Evolutionary conservation across 2,888 invertebrate species (phyloP), one percentile per base, ranked within the genome.

Genomic region (Trachelus iudaicus): DNA sequence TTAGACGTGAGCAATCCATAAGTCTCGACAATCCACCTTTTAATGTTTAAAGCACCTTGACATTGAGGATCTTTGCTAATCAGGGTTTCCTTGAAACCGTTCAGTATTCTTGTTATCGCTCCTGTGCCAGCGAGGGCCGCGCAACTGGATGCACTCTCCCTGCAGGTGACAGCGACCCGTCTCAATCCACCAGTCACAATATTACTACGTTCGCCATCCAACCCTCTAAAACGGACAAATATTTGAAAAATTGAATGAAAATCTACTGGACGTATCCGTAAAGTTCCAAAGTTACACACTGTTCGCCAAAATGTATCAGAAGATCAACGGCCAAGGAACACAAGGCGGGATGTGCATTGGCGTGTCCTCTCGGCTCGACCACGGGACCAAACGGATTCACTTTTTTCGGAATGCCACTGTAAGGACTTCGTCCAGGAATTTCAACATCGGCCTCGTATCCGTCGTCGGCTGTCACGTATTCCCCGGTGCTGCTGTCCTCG

Each of bases 401-500:
- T 69, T 75, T 73, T 15, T 85, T 88, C 1, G 85, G 79, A 12
- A 81, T 80, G 80, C 77, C 84, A 37, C 80, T 86, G 31, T 82
- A 86, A 11, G 85, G 84, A 84, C 82, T 89, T 82, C 86, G 88
- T 76, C 86, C 90, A 34, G 89, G 91, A 37, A 94, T 87, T 88
- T 95, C 95, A 13, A 94, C 92, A 84, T 95, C 95, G 9, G 94
- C 95, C 91, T 95, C 95, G 83, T 95, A 95, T 0, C 95, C 95
- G 85, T 94, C 94, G 84, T 94, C 94, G 3, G 93, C 93, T 68
- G 92, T 92, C 13, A 92, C 87, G 75, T 92, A 92, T 79, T 91
- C 91, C 0, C 89, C 91, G 2, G 87, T 85, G 71, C 91, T 91
- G 69, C 91, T 91, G n/a, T 90, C 90, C 68, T 90, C 91, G 11